Base-by-base conservation (phyloP, 1,140 invertebrate genomes). In the Subanguina moxae region DNA sequence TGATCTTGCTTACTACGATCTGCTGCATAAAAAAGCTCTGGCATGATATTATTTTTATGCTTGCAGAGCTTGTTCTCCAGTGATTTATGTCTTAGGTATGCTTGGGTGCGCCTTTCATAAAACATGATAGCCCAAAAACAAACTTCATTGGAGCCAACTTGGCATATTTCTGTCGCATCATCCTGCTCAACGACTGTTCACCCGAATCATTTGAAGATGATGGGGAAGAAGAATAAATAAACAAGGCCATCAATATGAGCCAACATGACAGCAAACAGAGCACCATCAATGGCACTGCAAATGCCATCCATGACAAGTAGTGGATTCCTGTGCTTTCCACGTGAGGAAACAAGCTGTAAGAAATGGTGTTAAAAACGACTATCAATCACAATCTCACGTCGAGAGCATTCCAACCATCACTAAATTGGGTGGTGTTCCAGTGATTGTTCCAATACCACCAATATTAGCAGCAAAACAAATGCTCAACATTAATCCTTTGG, bases 371-470 rank as follows among this genome's bases (percentile, higher is more conserved):
- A 52, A 52, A 21, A 15, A 7, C 17, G 48, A 52, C 23, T 25
- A 8, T 5, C 3, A 52, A 7, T 15, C 3, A 52, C 21, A 56
- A 15, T 8, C 56, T 38, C 64, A 67, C 65, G 56, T 67, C 17
- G 65, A 61, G n/a, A 67, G 58, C 28, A 52, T 45, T 1, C 65
- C 58, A 61, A 61, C 90, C 70, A 92, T 88, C 0, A 91, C 90
- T 9, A 93, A 85, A 84, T 94, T 94, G 23, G 91, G 91, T 9
- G 89, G 89, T 0, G 91, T 91, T 9, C 92, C 92, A 1, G 92
- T 91, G 1, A 94, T 83, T 0, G 90, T 91, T 0, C 90, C 90
- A 56, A 88, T 90, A 5, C 92, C 92, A 1, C 92, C 92, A 42
- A 52, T 52, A 15, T 52, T 88, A 7, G 91, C 88, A 0, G 90